Percentiles rank a stretch among this genome's conserved stretches.
Conservation (phyloP, 2,797 vertebrate species). For the Silurus lanzhouensis region DNA sequence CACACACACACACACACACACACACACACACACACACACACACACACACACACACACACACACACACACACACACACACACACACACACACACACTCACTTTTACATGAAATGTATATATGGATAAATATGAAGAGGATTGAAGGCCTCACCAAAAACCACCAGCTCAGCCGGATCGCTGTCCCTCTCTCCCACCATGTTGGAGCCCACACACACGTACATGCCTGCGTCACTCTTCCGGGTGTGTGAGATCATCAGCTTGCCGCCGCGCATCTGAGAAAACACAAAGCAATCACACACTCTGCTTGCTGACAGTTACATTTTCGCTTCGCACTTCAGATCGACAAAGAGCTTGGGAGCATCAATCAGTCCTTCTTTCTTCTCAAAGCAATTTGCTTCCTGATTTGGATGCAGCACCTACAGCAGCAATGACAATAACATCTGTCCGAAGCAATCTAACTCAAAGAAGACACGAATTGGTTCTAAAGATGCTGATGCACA, state of each 20-base stretch:
- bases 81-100: conserved; percentile 17
- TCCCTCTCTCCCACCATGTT: conserved; percentile 97
- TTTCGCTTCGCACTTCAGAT: conserved; percentile 8
- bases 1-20: not conserved
- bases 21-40: conserved; percentile 11
- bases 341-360: not conserved
- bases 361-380: conserved; percentile 32
- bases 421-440: conserved; percentile 35
- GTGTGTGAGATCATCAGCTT: conserved; percentile 97
- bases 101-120: not conserved
- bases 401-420: conserved; percentile 23
- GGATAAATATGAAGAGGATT: not conserved
- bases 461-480: conserved; percentile 5
- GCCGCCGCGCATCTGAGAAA: conserved; percentile 86
- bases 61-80: not conserved
- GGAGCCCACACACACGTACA: conserved; percentile 94
- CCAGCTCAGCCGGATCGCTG: conserved; percentile 94
- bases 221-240: conserved; percentile 92
- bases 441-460: not conserved
- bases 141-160: conserved; percentile 88
- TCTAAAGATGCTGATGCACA: conserved; percentile 29
- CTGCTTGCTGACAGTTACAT: not conserved
- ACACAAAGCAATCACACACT: conserved; percentile 32
- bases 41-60: conserved; percentile 7
- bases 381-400: conserved; percentile 12